A percentile compares a stretch with the other conserved stretches of the same genome.
phyloP scores from a whole-genome alignment of 2,113 vertebrate genomes.

The Dromas ardeola region DNA sequence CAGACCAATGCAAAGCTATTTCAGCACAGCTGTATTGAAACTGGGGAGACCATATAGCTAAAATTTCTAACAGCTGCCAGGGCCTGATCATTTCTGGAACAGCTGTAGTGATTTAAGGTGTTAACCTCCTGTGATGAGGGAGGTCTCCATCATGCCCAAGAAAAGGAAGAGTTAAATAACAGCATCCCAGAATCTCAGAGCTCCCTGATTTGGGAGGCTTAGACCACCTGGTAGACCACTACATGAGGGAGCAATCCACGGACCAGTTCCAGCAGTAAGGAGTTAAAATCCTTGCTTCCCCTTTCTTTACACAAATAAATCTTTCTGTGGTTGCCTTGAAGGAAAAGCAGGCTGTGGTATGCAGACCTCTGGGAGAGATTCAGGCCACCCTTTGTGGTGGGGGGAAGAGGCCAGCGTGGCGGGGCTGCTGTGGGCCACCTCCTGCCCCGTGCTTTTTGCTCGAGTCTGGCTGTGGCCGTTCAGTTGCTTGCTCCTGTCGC shows the following conservation, averaged over 20 bases:
- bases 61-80: neutral
- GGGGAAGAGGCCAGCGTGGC: neutral
- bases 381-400: slow-evolving; percentile 2
- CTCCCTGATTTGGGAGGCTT: neutral
- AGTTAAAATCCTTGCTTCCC: slow-evolving; percentile 43
- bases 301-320: slow-evolving; percentile 57
- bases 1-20: neutral
- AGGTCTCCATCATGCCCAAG: neutral
- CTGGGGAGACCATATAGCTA: neutral
- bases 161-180: slow-evolving; percentile 6
- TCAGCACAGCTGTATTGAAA: neutral
- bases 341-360: slow-evolving; percentile 37
- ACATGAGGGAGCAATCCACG: neutral
- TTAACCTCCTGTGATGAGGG: neutral
- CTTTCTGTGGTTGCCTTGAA: slow-evolving; percentile 37
- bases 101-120: neutral
- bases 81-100: neutral
- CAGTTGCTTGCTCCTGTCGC: neutral
- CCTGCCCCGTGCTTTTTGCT: neutral
- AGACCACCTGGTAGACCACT: neutral
- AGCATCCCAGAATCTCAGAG: neutral
- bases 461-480: neutral
- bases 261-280: neutral
- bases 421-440: neutral
- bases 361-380: slow-evolving; percentile 32